Evolutionary conservation across 2,113 vertebrate species (phyloP), one percentile per base, ranked within the genome.

Genomic region (Cardinalis cardinalis): DNA sequence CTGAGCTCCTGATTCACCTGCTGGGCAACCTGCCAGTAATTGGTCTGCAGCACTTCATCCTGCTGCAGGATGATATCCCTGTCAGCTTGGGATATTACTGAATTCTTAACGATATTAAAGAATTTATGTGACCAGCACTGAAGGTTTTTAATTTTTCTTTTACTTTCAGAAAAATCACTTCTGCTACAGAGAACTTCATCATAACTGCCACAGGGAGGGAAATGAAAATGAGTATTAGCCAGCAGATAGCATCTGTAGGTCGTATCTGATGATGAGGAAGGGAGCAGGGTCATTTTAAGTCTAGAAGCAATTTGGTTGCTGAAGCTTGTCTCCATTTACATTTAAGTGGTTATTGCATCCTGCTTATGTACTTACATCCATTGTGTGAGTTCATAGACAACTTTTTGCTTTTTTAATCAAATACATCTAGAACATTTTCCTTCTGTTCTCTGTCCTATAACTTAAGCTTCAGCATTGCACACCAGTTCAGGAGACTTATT

Each of bases 251-350:
- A 0, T 80, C 66, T 77, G 65, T 40, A 77, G 40, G 90, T 86
- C 12, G 1, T 60, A 86, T 81, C 77, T 79, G 9, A 36, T 29
- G 71, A 69, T 14, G 7, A 89, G 70, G 77, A 84, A 63, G 13
- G 46, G 32, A 93, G 36, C 3, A 29, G 78, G 55, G 70, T 81
- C n/a, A 68, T 84, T 94, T 84, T 82, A 90, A 95, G 82, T 92
- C 74, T 75, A 61, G 70, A 82, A 87, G 70, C 36, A 90, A 90
- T 94, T 87, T 90, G 70, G 29, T 46, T 82, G 68, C 84, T 92
- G 74, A 79, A 82, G 70, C 71, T 79, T 76, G 58, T 82, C 63
- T 87, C 52, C 55, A 76, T 94, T 90, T 88, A 60, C 80, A 74
- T 93, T 82, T 72, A 87, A 92, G 91, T 69, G 78, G 61, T 63